Base-by-base conservation (phyloP, 2,797 vertebrate genomes). In the Galagoides demidoff region DNA sequence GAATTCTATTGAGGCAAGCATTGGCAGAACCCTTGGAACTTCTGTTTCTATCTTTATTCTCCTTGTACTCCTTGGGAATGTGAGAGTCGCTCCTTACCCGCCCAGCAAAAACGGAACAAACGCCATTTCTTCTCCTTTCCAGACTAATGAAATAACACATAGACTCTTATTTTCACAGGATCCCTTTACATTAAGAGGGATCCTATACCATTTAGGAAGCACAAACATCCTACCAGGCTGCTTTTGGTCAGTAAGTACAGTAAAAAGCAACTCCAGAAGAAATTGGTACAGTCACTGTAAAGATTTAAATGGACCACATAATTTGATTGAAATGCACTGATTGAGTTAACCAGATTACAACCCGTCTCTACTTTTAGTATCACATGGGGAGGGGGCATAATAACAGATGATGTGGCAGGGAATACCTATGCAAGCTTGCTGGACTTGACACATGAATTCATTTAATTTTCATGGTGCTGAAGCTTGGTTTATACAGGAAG, bases 21-120 rank as follows among this genome's bases (percentile, higher is more conserved):
- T 0, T 73, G 19, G 27, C 9, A 43, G 59, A 95, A 84, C 43
- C 63, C 37, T 76, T 12, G 22, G 2, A 95, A 88, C 37, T 37
- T 84, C 39, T 95, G 3, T 85, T 59, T 59, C 34, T 91, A 52
- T 63, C 91, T 90, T 92, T 81, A 34, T 34, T 87, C 12, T 89
- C 5, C 25, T 86, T 74, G 16, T 66, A 84, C 5, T n/a, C 12
- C 23, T 59, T 66, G 19, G 27, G 39, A 78, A 79, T 52, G 74
- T 70, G 85, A 90, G 43, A 52, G 25, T 45, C 13, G 39, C 9
- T 89, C 17, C 31, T 81, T 68, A 59, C 66, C 27, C 57, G 3
- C 16, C 52, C 83, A 73, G 45, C 7, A 61, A 84, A 86, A 82
- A 34, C 8, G 43, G 43, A 95, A n/a, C 25, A 66, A 55, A 71